Percentiles rank a stretch among this genome's conserved stretches.
Conservation (phyloP, 1,140 invertebrate species). For the Mesaphorura yosii region DNA sequence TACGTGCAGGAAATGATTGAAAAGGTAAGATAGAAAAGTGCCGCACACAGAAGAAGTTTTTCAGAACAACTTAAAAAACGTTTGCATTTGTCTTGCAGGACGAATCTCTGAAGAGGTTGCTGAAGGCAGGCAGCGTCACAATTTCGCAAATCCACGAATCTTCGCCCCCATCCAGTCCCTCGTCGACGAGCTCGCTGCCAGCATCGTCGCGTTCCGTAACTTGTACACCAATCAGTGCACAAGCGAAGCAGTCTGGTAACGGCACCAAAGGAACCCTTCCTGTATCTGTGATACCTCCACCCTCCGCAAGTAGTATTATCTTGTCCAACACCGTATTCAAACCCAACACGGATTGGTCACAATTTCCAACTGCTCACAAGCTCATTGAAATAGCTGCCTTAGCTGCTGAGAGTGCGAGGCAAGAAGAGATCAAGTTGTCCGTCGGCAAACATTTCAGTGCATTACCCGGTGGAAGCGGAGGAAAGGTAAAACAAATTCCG, state of each 20-base stretch:
- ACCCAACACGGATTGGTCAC: background rate
- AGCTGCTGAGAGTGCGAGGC: background rate
- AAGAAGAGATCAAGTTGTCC: background rate
- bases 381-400: background rate
- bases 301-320: background rate
- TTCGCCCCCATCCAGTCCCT: background rate
- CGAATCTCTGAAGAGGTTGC: background rate
- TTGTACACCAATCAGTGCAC: background rate
- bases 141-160: slow-evolving; percentile 12
- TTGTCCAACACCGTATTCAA: background rate
- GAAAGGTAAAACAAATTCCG: too few relatives aligned
- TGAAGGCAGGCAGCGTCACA: slow-evolving; percentile 14
- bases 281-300: background rate
- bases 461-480: too few relatives aligned
- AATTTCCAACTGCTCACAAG: background rate
- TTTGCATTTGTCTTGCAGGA: slow-evolving; percentile 1
- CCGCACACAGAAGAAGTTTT: background rate
- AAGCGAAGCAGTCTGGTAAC: background rate
- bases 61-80: background rate
- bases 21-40: background rate
- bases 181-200: background rate
- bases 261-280: background rate
- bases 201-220: too few relatives aligned
- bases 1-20: background rate
- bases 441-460: too few relatives aligned